A percentile compares a stretch with the other conserved stretches of the same genome.
Evolutionary conservation across 2,113 vertebrate species (phyloP).

Genomic region (Mungos mungo): DNA sequence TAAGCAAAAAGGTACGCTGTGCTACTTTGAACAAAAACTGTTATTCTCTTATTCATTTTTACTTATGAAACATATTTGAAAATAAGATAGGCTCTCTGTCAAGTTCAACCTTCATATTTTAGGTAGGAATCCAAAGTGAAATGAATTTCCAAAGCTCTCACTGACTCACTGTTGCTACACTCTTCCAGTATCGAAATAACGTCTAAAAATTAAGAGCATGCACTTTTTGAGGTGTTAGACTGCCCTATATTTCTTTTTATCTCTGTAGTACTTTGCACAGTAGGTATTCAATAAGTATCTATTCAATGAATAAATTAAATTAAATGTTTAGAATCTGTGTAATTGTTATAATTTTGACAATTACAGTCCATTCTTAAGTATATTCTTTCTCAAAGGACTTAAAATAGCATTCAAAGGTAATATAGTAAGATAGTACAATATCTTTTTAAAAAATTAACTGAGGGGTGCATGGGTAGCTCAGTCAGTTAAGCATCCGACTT

Average conservation of each 20-base stretch:
- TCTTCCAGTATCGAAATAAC: not conserved
- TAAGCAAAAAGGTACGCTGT: not conserved
- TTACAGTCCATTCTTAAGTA: not conserved
- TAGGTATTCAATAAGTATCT: not conserved
- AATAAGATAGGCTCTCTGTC: not conserved
- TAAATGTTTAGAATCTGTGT: not conserved
- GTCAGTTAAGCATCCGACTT: no score
- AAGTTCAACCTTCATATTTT: not conserved
- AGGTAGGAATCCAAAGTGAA: not conserved
- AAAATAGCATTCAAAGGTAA: not conserved
- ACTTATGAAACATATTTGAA: not conserved
- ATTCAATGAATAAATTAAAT: not conserved
- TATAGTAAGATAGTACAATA: not conserved
- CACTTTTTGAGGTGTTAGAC: not conserved
- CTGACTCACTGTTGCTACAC: not conserved
- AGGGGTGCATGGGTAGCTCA: no score
- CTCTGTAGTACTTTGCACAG: not conserved
- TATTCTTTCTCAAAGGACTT: not conserved
- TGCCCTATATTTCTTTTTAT: not conserved
- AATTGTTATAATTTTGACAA: not conserved
- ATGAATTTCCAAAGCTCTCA: not conserved
- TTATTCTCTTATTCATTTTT: not conserved
- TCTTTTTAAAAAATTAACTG: not conserved
- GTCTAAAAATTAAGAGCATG: not conserved
- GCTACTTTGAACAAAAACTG: not conserved